Evolutionary conservation across 2,888 invertebrate species (phyloP).

Genomic region (Hyles lineata): DNA sequence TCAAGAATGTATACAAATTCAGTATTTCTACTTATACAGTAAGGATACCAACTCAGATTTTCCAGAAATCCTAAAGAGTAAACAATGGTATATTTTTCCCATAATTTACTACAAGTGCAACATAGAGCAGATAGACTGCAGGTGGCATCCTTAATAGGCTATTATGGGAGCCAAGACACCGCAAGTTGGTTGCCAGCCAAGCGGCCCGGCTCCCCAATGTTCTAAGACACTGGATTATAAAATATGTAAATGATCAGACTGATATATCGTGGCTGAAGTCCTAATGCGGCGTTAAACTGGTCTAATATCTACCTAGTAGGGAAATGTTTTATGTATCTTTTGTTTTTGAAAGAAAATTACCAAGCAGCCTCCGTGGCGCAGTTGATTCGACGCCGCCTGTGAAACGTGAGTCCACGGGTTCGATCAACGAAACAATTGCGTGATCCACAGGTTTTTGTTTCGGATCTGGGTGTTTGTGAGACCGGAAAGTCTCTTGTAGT

Average conservation of each 20-base stretch:
- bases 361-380: no score
- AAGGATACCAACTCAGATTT: no score
- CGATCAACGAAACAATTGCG: no score
- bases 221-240: conserved; percentile 31
- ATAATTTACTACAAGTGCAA: neutral
- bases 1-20: no score
- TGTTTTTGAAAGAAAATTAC: neutral
- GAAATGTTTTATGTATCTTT: neutral
- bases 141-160: conserved; percentile 26
- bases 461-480: no score
- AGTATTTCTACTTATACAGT: no score
- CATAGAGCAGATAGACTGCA: conserved; percentile 26
- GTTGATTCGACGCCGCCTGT: no score
- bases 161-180: conserved; percentile 33
- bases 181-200: conserved; percentile 38
- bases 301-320: neutral
- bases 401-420: no score
- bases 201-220: conserved; percentile 32
- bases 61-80: neutral
- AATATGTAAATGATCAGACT: conserved; percentile 17
- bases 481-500: no score
- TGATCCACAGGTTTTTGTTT: no score
- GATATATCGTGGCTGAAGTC: conserved; percentile 3
- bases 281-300: neutral
- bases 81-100: neutral